These are phyloP conservation scores for Achatina immaculata DNA, from an alignment of 1,140 invertebrate genomes.

Conservation along the genomic window DNA sequence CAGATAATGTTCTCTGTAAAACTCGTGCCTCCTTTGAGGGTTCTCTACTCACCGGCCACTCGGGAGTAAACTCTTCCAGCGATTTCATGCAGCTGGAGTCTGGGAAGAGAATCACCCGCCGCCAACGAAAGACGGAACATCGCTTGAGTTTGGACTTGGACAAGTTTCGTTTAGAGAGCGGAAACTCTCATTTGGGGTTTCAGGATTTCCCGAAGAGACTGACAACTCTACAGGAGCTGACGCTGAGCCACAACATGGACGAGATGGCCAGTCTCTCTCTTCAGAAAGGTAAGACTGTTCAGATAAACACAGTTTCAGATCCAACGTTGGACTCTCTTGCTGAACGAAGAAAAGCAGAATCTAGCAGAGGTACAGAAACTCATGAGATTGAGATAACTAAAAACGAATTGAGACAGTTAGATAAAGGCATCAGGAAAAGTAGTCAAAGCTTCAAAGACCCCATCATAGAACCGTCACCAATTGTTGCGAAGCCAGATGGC, in stretches of 20 bases:
- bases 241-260: neutral
- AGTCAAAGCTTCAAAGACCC: neutral
- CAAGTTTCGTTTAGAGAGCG: neutral
- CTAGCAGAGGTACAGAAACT: neutral
- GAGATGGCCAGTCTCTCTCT: neutral
- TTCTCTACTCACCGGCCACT: neutral
- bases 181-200: neutral
- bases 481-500: neutral
- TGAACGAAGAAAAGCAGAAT: no score
- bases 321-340: constrained; percentile 16
- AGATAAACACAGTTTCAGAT: constrained; percentile 4
- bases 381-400: neutral
- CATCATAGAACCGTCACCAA: no score
- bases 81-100: constrained; percentile 27
- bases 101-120: neutral
- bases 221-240: neutral
- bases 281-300: neutral
- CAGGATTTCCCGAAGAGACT: neutral
- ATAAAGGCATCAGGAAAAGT: neutral
- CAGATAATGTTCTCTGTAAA: neutral
- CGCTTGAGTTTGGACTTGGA: constrained; percentile 19
- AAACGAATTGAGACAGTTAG: neutral
- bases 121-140: neutral
- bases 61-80: neutral
- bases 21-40: neutral